A percentile compares a stretch with the other conserved stretches of the same genome.
Evolutionary conservation across 2,113 vertebrate species (phyloP).

Genomic region (Uria lomvia): DNA sequence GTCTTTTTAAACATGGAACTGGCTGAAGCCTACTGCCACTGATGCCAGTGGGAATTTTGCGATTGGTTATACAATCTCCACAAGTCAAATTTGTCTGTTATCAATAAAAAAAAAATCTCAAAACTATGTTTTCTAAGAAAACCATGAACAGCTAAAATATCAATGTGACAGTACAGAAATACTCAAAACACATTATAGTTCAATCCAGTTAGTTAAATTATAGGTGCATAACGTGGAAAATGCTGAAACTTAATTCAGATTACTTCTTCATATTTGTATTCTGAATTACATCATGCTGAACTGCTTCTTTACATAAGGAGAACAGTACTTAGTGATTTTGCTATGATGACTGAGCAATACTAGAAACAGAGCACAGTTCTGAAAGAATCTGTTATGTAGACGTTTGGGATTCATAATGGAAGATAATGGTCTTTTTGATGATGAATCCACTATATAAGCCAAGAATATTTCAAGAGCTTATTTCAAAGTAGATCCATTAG

Average conservation of each 20-base stretch:
- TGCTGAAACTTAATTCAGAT: not conserved
- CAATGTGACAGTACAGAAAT: not conserved
- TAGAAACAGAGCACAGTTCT: constrained; percentile 20
- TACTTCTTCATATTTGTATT: not conserved
- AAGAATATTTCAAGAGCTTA: constrained; percentile 34
- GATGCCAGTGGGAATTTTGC: not conserved
- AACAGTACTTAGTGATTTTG: constrained; percentile 6
- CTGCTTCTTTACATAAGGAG: not conserved
- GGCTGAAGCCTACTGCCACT: not conserved
- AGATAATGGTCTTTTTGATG: constrained; percentile 51
- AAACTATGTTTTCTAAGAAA: not conserved
- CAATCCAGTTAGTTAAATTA: not conserved
- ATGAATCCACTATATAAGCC: constrained; percentile 29
- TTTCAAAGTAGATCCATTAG: constrained; percentile 35
- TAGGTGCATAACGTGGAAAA: not conserved
- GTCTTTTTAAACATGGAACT: not conserved
- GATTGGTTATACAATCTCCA: not conserved
- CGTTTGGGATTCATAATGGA: constrained; percentile 31
- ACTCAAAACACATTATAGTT: not conserved
- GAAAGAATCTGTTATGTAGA: constrained; percentile 10
- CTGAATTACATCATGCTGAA: not conserved
- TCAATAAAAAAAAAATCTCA: not conserved
- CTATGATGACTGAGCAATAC: constrained; percentile 29
- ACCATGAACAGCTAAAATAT: not conserved
- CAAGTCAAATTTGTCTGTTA: not conserved